Conservation (phyloP, 2,113 vertebrate species). For the Tupaia tana region DNA sequence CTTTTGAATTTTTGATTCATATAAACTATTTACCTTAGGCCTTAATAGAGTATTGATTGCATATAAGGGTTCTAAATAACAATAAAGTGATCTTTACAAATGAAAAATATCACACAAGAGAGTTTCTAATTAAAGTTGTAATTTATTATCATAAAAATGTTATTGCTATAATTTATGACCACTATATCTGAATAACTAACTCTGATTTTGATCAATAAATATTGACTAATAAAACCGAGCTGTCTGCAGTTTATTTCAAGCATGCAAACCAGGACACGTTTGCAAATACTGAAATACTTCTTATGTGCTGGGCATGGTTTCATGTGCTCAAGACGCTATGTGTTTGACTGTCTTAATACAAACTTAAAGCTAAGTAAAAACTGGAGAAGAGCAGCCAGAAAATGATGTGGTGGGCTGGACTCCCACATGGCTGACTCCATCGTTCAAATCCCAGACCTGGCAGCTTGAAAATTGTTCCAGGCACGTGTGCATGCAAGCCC, state of each 20-base stretch:
- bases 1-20: conserved; percentile 75
- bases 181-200: conserved; percentile 41
- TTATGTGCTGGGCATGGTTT: background rate
- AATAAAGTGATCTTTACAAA: conserved; percentile 56
- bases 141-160: conserved; percentile 69
- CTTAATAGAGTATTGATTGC: conserved; percentile 75
- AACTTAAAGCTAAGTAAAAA: background rate
- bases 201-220: conserved; percentile 30
- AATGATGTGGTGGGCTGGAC: too few relatives aligned
- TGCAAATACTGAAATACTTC: background rate
- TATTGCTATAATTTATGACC: conserved; percentile 58
- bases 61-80: conserved; percentile 64
- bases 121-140: conserved; percentile 70
- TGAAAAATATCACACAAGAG: background rate
- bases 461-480: too few relatives aligned
- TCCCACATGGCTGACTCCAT: too few relatives aligned
- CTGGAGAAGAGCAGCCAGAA: background rate
- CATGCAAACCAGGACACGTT: background rate
- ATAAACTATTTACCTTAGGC: conserved; percentile 46
- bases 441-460: too few relatives aligned
- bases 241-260: background rate
- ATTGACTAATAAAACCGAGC: background rate
- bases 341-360: background rate
- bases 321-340: background rate
- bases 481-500: too few relatives aligned